These are phyloP conservation scores for Petrocephalus schoutedeni DNA, from an alignment of 2,797 vertebrate species.

Conservation along the genomic window DNA sequence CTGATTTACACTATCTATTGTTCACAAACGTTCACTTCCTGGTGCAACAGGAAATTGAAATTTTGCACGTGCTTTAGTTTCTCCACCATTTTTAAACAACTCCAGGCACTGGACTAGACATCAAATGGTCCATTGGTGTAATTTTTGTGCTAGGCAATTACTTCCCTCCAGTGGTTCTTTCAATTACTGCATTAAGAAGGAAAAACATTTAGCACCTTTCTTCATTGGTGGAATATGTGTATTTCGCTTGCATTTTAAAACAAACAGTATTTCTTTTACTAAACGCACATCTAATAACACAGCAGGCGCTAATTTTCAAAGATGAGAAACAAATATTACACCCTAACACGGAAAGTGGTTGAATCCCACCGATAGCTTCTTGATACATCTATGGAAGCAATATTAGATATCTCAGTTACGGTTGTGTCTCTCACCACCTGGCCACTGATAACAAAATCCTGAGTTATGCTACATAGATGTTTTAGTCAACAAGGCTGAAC, in stretches of 20 bases:
- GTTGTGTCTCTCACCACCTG: background rate
- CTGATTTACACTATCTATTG: background rate
- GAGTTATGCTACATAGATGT: background rate
- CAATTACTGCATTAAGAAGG: background rate
- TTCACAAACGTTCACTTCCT: background rate
- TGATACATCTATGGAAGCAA: background rate
- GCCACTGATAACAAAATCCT: background rate
- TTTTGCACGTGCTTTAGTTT: background rate
- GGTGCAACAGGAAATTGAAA: slow-evolving; percentile 18
- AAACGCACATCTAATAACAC: background rate
- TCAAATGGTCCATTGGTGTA: background rate
- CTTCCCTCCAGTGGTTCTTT: slow-evolving; percentile 16
- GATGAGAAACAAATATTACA: background rate
- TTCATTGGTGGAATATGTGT: background rate
- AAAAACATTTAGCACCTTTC: background rate
- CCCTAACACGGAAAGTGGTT: background rate
- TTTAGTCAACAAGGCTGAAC: background rate
- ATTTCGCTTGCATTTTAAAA: background rate
- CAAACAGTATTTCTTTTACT: background rate
- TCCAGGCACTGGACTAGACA: background rate
- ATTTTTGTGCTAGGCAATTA: background rate
- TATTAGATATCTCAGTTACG: background rate
- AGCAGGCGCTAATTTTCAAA: background rate
- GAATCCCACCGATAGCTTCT: background rate
- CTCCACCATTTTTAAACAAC: background rate